Evolutionary conservation across 2,797 vertebrate species (phyloP), one percentile per base, ranked within the genome.

Genomic region (Acomys russatus): DNA sequence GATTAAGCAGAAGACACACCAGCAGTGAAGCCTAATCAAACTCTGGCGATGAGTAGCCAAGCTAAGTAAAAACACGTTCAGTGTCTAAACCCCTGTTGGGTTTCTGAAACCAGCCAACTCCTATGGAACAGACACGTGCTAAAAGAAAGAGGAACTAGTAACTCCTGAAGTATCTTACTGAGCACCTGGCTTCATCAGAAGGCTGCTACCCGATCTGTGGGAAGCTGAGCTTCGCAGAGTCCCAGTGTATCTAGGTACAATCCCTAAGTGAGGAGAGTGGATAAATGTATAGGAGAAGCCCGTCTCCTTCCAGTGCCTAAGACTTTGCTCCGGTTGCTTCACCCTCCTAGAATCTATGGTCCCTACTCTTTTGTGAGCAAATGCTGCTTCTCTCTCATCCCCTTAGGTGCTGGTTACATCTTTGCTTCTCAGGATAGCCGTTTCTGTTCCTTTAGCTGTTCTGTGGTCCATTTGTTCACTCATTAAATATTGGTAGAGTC

Each of bases 71-170:
- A 68, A 82, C 28, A 28, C 59, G 70, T 49, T 88, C 44, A 49
- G 51, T 73, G 23, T 38, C 78, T 85, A 80, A 56, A 80, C 94
- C 90, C 56, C 86, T 90, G 73, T 17, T 85, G 92, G 61, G 66
- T 90, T 91, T 97, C 79, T 94, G 89, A 94, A 94, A 92, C 74
- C 87, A 96, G 92, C 79, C 94, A 90, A 9, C 49, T 94, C 56
- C 71, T 88, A 77, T 35, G 56, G 79, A 95, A 96, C 35, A 88
- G 92, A 82, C 83, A 68, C 78, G 54, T 92, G 71, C 80, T 94
- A 54, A 71, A 85, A 23, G n/a, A 91, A 84, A 96, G 87, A 79
- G 64, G 71, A 92, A 70, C 38, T 2, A 82, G 54, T 54, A 87
- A 68, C 70, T 73, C 88, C 49, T 6, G 25, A 74, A 77, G 71